Evolutionary conservation across 1,140 invertebrate species (phyloP).

Genomic region (Cydia pomonella): DNA sequence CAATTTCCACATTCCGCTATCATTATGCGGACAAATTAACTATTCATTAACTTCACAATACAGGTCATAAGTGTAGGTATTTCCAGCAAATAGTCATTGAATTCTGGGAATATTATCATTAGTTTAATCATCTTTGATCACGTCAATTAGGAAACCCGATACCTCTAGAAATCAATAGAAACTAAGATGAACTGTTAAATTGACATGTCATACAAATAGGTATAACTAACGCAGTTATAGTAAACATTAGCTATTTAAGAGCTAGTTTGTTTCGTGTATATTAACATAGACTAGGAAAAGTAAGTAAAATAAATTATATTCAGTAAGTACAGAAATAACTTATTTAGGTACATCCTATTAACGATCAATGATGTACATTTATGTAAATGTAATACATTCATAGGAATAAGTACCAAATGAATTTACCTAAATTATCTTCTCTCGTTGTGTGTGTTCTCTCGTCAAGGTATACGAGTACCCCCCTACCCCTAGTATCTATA

Average conservation of each 20-base stretch:
- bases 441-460: too few species aligned
- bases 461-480: too few species aligned
- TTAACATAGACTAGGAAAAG: too few species aligned
- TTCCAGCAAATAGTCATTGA: not conserved
- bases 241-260: not conserved
- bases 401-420: too few species aligned
- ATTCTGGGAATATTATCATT: conserved; percentile 16
- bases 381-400: too few species aligned
- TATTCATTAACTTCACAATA: conserved; percentile 2
- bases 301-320: too few species aligned
- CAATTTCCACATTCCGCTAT: not conserved
- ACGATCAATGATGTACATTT: too few species aligned
- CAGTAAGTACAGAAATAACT: too few species aligned
- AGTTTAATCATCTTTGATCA: conserved; percentile 1
- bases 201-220: conserved; percentile 1
- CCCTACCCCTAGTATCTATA: too few species aligned
- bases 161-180: not conserved
- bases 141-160: not conserved
- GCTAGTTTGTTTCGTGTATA: not conserved
- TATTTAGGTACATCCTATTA: too few species aligned
- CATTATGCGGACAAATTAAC: not conserved
- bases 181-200: not conserved
- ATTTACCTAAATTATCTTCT: too few species aligned
- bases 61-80: conserved; percentile 11
- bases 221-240: too few species aligned